Percentiles rank a stretch among this genome's conserved stretches.
phyloP scores from a whole-genome alignment of 2,113 vertebrate species.

The Anseranas semipalmata region DNA sequence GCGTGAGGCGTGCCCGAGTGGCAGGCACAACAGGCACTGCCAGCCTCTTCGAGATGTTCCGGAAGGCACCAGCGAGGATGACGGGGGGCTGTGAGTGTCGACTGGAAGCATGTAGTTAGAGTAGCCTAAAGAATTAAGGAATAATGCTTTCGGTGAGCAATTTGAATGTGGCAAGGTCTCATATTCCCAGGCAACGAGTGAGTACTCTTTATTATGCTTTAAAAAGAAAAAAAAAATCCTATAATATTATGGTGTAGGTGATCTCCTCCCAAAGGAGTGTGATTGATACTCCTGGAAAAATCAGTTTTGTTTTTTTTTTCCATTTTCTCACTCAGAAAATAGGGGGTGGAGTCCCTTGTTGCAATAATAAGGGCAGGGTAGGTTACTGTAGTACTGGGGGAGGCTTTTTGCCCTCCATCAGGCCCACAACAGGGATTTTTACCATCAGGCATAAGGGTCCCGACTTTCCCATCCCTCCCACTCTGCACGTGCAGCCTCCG shows the following conservation, averaged over 20 bases:
- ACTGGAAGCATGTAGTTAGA: not conserved
- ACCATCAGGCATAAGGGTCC: not conserved
- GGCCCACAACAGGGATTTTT: too few species aligned
- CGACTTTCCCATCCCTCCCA: accelerated
- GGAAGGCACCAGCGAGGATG: too few species aligned
- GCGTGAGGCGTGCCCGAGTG: too few species aligned
- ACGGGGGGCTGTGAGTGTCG: not conserved
- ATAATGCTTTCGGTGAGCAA: not conserved
- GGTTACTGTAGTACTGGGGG: accelerated
- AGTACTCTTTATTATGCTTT: not conserved
- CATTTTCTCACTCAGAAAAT: too few species aligned
- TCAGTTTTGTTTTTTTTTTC: accelerated
- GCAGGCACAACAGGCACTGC: not conserved
- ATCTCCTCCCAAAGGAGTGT: accelerated
- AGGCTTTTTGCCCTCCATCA: too few species aligned
- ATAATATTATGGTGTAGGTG: accelerated
- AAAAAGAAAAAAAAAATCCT: accelerated
- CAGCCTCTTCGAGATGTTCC: not conserved
- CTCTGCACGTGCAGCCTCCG: accelerated
- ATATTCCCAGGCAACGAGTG: accelerated
- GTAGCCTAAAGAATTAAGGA: not conserved
- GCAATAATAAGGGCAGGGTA: too few species aligned
- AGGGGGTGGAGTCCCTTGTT: accelerated
- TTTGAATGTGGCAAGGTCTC: not conserved
- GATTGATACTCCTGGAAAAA: not conserved